phyloP scores from a whole-genome alignment of 2,888 invertebrate species.

The Aradus depressus region DNA sequence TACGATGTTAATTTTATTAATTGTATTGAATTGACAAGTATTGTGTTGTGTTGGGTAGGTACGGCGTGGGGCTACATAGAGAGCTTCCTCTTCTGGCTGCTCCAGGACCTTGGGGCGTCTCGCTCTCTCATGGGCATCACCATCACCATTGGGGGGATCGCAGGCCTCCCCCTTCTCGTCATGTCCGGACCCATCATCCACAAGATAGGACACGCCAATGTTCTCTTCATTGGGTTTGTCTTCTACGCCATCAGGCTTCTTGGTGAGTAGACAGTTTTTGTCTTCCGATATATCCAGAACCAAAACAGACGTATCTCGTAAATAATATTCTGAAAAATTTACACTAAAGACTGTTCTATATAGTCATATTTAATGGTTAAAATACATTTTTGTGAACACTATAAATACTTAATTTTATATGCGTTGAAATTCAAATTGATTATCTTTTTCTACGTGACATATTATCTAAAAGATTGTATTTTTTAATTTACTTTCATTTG shows the following conservation, averaged over 20 bases:
- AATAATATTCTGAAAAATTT: neutral
- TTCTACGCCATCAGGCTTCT: slow-evolving; percentile 61
- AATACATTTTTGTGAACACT: neutral
- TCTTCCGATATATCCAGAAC: too few species aligned
- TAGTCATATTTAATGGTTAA: neutral
- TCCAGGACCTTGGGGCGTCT: slow-evolving; percentile 64
- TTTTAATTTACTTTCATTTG: too few species aligned
- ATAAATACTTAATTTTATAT: too few species aligned
- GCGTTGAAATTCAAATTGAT: too few species aligned
- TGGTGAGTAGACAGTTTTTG: too few species aligned
- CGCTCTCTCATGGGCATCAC: slow-evolving; percentile 69
- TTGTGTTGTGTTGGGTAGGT: too few species aligned
- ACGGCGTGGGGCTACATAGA: slow-evolving; percentile 76
- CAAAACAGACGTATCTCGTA: neutral
- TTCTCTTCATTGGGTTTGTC: slow-evolving; percentile 62
- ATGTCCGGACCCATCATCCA: slow-evolving; percentile 65
- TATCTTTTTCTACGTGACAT: too few species aligned
- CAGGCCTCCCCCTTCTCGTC: slow-evolving; percentile 62
- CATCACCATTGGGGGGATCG: slow-evolving; percentile 63
- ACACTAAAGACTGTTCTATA: too few species aligned
- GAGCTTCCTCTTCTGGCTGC: slow-evolving; percentile 68
- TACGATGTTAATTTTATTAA: too few species aligned
- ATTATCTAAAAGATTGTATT: too few species aligned
- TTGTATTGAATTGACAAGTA: too few species aligned
- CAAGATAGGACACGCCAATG: slow-evolving; percentile 62